Evolutionary conservation across 2,888 invertebrate genomes (phyloP), one percentile per base, ranked within the genome.

Genomic region (Zootermopsis nevadensis): DNA sequence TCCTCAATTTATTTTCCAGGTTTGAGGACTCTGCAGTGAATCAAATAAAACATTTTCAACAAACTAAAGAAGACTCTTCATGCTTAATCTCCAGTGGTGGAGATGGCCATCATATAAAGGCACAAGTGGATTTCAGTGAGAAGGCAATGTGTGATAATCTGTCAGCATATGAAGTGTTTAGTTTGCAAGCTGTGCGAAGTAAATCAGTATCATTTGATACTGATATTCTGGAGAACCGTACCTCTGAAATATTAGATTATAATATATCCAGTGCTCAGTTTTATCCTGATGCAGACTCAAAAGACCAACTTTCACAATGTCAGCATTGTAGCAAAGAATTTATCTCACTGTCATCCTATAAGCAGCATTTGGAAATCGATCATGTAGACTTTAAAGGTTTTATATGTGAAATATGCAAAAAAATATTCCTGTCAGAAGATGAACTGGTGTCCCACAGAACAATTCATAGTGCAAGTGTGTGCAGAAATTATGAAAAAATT

Each of bases 1-100:
- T n/a, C n/a, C n/a, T n/a, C 69, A 69, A 69, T 69, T 69, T 69
- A 33, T 69, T 69, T 69, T 69, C 8, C 69, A 69, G 69, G 69
- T 69, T 22, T 15, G 69, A 69, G 33, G 69, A 69, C 4, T 69
- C 69, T 27, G 8, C 33, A 19, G 24, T 33, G 30, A 31, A 69
- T 27, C 69, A 33, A 60, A 27, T 33, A 30, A 31, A 69, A 12
- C 3, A 6, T 33, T 69, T 69, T 69, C 69, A 69, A 19, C 69
- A 69, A 22, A 69, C 15, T 33, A 27, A 7, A 8, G 60, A 60
- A 60, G 60, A 27, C 10, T 60, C 60, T 27, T 60, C 60, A 27
- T 60, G n/a, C 10, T 7, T 10, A 6, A 60, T 27, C n/a, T 60
- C n/a, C 27, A 27, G 60, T 60, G 60, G 10, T 60, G n/a, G n/a